A percentile compares a stretch with the other conserved stretches of the same genome.
These are phyloP conservation scores for Leucoraja erinaceus DNA, from an alignment of 2,113 vertebrate species.

Conservation along the genomic window DNA sequence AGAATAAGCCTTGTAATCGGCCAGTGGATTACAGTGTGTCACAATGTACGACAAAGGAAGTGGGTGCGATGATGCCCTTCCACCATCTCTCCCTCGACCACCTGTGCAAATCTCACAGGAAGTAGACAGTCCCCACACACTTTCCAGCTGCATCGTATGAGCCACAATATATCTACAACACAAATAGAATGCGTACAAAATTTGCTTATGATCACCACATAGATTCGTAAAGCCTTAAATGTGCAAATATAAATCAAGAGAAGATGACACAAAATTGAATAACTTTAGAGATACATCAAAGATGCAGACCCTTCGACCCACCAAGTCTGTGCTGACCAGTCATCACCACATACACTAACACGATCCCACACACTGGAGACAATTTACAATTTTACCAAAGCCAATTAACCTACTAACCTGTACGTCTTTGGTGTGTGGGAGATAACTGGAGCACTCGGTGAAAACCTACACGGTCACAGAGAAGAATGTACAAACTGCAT, in stretches of 20 bases:
- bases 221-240: background rate
- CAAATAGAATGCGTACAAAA: slow-evolving; percentile 39
- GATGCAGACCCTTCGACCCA: too few species aligned
- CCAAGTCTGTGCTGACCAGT: too few species aligned
- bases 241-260: background rate
- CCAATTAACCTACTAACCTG: too few species aligned
- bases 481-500: too few species aligned
- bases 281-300: too few species aligned
- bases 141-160: slow-evolving; percentile 55
- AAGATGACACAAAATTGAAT: background rate
- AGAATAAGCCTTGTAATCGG: slow-evolving; percentile 45
- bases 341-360: too few species aligned
- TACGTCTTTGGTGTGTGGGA: too few species aligned
- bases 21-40: slow-evolving; percentile 50
- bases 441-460: too few species aligned
- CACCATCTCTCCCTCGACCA: slow-evolving; percentile 59
- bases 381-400: too few species aligned
- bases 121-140: slow-evolving; percentile 57
- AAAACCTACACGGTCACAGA: too few species aligned
- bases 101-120: slow-evolving; percentile 79
- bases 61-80: slow-evolving; percentile 60
- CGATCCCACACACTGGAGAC: too few species aligned
- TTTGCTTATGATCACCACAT: background rate
- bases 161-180: slow-evolving; percentile 48
- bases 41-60: slow-evolving; percentile 63